Evolutionary conservation across 2,113 vertebrate genomes (phyloP).

Genomic region (Theristicus caerulescens): DNA sequence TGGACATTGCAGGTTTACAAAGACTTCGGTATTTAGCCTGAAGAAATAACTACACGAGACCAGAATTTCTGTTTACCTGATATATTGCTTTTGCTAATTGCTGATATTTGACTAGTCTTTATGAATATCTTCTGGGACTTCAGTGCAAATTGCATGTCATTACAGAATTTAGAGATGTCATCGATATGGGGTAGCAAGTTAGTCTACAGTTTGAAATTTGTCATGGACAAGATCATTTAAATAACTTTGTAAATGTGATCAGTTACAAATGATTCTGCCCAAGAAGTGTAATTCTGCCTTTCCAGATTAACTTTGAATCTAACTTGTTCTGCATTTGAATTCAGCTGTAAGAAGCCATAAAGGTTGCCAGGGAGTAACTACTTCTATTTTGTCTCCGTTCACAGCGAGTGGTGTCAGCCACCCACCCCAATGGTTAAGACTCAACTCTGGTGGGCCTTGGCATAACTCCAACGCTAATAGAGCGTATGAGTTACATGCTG

Average conservation of each 20-base stretch:
- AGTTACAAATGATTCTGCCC: neutral
- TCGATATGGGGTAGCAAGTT: neutral
- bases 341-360: neutral
- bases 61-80: neutral
- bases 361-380: neutral
- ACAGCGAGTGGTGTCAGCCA: neutral
- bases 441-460: slow-evolving; percentile 13
- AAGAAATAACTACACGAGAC: neutral
- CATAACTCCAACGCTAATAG: neutral
- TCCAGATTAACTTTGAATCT: neutral
- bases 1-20: neutral
- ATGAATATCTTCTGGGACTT: neutral
- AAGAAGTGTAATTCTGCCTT: neutral
- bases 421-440: neutral
- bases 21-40: neutral
- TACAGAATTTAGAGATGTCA: neutral
- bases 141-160: neutral
- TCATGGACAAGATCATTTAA: neutral
- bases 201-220: neutral
- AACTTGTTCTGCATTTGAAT: neutral
- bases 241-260: neutral
- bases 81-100: neutral
- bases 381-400: neutral
- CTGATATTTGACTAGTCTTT: neutral
- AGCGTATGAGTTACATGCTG: neutral